These are phyloP conservation scores for Micrastur ruficollis DNA, from an alignment of 2,797 vertebrate species.

Conservation along the genomic window DNA sequence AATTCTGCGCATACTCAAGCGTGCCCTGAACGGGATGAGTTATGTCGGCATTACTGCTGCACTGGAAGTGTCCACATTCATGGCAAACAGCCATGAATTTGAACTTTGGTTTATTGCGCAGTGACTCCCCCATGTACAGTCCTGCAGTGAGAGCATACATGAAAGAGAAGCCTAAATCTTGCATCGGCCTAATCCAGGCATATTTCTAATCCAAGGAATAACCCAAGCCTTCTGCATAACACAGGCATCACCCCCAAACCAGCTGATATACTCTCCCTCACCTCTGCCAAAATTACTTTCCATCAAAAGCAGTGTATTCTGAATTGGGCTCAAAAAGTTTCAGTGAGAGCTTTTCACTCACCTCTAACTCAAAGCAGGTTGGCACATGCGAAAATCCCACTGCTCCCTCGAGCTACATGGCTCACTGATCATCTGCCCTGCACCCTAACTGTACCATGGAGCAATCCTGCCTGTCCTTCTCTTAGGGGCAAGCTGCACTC, in stretches of 20 bases:
- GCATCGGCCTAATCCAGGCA: not conserved
- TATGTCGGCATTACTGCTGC: not conserved
- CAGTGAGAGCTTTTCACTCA: not conserved
- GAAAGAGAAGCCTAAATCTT: not conserved
- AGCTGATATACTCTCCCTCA: not conserved
- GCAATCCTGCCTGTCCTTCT: not conserved
- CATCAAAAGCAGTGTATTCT: not conserved
- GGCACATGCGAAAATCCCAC: not conserved
- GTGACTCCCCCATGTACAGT: not conserved
- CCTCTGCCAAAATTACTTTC: not conserved
- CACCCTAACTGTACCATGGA: not conserved
- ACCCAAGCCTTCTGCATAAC: not conserved
- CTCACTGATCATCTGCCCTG: not conserved
- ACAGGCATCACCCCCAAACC: not conserved
- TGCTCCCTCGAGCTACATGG: accelerated
- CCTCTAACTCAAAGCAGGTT: not conserved
- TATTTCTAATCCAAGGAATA: not conserved
- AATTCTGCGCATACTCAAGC: not conserved
- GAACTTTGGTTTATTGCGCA: not conserved
- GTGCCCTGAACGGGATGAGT: not conserved
- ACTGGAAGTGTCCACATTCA: not conserved
- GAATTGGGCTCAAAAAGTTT: not conserved
- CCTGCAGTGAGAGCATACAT: not conserved
- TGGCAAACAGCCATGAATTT: not conserved
- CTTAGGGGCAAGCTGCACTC: not conserved